These are phyloP conservation scores for Nomada ferruginata DNA, from an alignment of 2,888 invertebrate genomes.

Conservation along the genomic window DNA sequence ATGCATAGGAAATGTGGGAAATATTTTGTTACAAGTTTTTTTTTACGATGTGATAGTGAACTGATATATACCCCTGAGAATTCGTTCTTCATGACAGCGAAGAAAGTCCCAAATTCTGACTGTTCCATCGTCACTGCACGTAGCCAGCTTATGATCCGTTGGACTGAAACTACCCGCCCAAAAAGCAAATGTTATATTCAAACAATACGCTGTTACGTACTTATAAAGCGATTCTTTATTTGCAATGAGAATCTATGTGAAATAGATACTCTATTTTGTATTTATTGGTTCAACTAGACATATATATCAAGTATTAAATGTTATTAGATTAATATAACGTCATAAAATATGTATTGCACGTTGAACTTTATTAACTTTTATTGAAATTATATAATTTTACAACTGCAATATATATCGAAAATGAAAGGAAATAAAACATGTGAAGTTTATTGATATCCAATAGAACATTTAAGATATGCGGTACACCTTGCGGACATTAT, in stretches of 20 bases:
- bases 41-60: not conserved
- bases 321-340: not conserved
- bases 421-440: conserved; percentile 16
- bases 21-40: not conserved
- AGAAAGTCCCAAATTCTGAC: conserved; percentile 99
- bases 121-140: conserved; percentile 99
- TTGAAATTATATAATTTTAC: conserved; percentile 45
- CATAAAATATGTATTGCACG: conserved; percentile 30
- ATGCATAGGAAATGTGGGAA: not conserved
- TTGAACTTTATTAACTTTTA: conserved; percentile 50
- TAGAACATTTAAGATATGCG: conserved; percentile 29
- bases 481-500: conserved; percentile 65
- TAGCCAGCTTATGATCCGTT: conserved; percentile 98
- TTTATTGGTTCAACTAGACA: conserved; percentile 17
- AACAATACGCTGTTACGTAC: conserved; percentile 62
- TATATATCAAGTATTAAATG: conserved; percentile 15
- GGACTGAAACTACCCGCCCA: conserved; percentile 95
- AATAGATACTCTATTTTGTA: conserved; percentile 1
- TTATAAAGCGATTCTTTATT: conserved; percentile 71
- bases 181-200: conserved; percentile 78
- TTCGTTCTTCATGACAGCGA: conserved; percentile 97
- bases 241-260: conserved; percentile 24
- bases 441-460: conserved; percentile 22
- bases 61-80: conserved; percentile 89
- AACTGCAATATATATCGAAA: conserved; percentile 34